Evolutionary conservation across 2,113 vertebrate genomes (phyloP), one percentile per base, ranked within the genome.

Genomic region (Puffinus mauretanicus): DNA sequence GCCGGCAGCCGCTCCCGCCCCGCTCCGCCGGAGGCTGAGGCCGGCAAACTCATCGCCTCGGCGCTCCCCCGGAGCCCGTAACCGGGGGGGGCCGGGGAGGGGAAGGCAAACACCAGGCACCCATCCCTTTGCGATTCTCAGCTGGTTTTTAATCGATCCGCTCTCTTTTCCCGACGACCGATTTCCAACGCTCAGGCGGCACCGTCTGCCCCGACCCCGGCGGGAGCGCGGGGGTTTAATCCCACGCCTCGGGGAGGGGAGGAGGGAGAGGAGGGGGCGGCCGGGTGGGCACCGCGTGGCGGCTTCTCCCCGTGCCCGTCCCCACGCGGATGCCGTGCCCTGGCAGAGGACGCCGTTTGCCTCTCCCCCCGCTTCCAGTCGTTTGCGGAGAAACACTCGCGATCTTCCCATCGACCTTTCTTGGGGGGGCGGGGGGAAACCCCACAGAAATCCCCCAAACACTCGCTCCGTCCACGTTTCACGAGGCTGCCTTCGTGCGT

Each of bases 81-180:
- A 20, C 27, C 10, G 36, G 22, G 18, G 4, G 24, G 24, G 10
- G 4, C 7, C n/a, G 5, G 15, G 1, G 1, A 1, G 7, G 6
- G 10, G 20, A 7, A 32, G 18, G 32, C 19, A 17, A 32, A 24
- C 2, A 13, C 4, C 20, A 27, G 14, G 15, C 19, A 3, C 29
- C 3, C 62, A 18, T 8, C 38, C 40, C 29, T 20, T 26, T 11
- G 42, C 18, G 13, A 6, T 14, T 14, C 11, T 14, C 24, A 5
- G 38, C 18, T 20, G 57, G n/a, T 22, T 30, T 49, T 66, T 44
- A 82, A 62, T 79, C 76, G 71, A 82, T 88, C 16, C 57, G 4
- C 38, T 67, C 15, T 58, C 2, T 80, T 76, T 67, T n/a, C 38
- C 47, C 47, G 16, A n/a, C 7, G 19, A 25, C 62, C 11, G 49